Base-by-base conservation (phyloP, 1,140 invertebrate species). In the Bombus balteatus region DNA sequence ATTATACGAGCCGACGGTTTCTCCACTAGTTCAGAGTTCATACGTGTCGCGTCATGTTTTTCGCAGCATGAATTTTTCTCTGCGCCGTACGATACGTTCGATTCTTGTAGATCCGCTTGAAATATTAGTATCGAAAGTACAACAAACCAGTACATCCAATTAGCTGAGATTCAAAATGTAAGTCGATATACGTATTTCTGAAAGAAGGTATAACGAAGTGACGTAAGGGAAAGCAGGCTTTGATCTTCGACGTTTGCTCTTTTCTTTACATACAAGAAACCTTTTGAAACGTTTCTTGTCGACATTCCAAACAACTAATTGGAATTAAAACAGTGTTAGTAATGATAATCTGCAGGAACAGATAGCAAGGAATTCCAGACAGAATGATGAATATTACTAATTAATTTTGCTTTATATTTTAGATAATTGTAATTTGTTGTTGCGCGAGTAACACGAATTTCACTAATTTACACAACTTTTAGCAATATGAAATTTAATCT, bases 1-100 rank as follows among this genome's bases (percentile, higher is more conserved):
- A 95, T 94, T 95, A 94, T 94, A 94, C 92, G 90, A 85, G 84
- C 79, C 41, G 77, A 62, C 77, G 81, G 81, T 82, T 78, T 28
- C 77, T 68, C 87, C 77, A 70, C 76, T 73, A 59, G 66, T 39
- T 77, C 32, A 25, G 80, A 65, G 74, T 77, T 74, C 71, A 77
- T 53, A 25, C 59, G 59, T 43, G 65, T 53, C 13, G 32, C 32
- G 78, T 70, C 37, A 25, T 43, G 22, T 62, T 28, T 34, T 34
- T 15, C 79, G n/a, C 12, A 53, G 39, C 66, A 15, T n/a, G 68
- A 53, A 81, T 57, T 71, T 71, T 57, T 34, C 25, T 53, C 71
- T 25, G 15, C 13, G 39, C 1, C 25, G 18, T 57, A 13, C 65
- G 15, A 43, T 43, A 10, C 25, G 41, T 22, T 43, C 32, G 39